Evolutionary conservation across 2,113 vertebrate species (phyloP), one percentile per base, ranked within the genome.

Genomic region (Ahaetulla prasina): DNA sequence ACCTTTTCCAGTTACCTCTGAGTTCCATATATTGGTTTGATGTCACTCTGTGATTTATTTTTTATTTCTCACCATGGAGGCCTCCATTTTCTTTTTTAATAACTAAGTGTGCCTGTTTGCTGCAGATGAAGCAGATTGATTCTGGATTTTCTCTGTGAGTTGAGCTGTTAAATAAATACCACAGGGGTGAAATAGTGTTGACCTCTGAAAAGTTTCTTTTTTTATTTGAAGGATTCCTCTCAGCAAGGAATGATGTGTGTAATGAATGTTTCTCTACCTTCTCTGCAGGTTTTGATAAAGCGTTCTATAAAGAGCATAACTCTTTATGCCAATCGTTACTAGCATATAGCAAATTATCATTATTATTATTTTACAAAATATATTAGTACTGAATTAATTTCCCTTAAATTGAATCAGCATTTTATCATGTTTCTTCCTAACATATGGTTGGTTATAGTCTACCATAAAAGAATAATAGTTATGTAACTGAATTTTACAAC

Each of bases 121-220:
- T 92, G 93, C 94, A 0, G 0, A 95, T 87, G 52, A 96, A 94
- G 84, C 54, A 96, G 95, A 95, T 93, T 94, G 94, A 96, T 95
- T 96, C 95, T 96, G 94, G 95, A 95, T 96, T 96, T 96, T 96
- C 91, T 93, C 92, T 94, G 49, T 96, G 94, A 96, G 95, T 94
- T 94, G 92, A 96, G 92, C 94, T 95, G 92, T 96, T 97, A 97
- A 96, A 96, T 96, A 96, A 97, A 97, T 97, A 96, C 95, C 94
- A 93, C 89, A 93, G 92, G 53, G 87, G 92, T 96, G 92, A 96
- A 96, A 96, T 96, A 94, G 92, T 93, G 92, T 94, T 96, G 95
- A 96, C 95, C 95, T 96, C 95, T 89, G 90, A 95, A 95, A 96
- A 94, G 85, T 35, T 93, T 57, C 90, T 74, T 95, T 94, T 30